Conservation (phyloP, 2,888 invertebrate species). For the Smittia sp. region DNA sequence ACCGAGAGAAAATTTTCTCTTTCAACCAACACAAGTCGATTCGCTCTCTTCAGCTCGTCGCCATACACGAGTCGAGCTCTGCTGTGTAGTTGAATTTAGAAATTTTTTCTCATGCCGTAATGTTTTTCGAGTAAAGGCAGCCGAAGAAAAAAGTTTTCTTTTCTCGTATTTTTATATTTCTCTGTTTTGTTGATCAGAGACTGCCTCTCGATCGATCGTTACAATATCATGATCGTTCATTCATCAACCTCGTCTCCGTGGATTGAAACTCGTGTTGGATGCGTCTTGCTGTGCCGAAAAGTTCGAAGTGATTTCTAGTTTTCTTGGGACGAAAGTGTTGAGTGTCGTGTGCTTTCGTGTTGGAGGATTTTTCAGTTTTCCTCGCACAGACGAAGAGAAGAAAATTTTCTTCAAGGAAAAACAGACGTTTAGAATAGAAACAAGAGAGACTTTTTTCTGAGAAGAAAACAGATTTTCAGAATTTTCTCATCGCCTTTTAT, state of each 20-base stretch:
- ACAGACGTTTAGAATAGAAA: constrained; percentile 38
- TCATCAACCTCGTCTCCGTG: constrained; percentile 41
- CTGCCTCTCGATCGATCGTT: constrained; percentile 40
- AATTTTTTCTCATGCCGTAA: constrained; percentile 20
- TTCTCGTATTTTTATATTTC: constrained; percentile 39
- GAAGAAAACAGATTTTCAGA: constrained; percentile 27
- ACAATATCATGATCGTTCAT: constrained; percentile 41
- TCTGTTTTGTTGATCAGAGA: constrained; percentile 41
- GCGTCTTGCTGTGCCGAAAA: constrained; percentile 10
- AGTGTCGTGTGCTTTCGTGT: constrained; percentile 38
- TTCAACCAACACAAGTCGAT: constrained; percentile 3
- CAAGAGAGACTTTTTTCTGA: constrained; percentile 19
- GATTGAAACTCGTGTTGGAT: constrained; percentile 31
- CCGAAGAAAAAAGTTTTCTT: constrained; percentile 36
- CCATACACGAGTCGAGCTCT: not conserved
- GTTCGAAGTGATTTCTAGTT: constrained; percentile 12
- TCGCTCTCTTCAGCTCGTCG: not conserved
- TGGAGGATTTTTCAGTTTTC: constrained; percentile 27
- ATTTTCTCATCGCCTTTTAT: constrained; percentile 25
- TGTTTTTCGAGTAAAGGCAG: constrained; percentile 26
- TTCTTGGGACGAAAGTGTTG: constrained; percentile 20
- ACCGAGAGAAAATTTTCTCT: constrained; percentile 15
- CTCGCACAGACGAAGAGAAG: constrained; percentile 21
- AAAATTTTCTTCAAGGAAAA: constrained; percentile 41
- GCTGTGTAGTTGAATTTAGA: constrained; percentile 20